Conservation (phyloP, 1,140 invertebrate species). For the Trissolcus basalis region DNA sequence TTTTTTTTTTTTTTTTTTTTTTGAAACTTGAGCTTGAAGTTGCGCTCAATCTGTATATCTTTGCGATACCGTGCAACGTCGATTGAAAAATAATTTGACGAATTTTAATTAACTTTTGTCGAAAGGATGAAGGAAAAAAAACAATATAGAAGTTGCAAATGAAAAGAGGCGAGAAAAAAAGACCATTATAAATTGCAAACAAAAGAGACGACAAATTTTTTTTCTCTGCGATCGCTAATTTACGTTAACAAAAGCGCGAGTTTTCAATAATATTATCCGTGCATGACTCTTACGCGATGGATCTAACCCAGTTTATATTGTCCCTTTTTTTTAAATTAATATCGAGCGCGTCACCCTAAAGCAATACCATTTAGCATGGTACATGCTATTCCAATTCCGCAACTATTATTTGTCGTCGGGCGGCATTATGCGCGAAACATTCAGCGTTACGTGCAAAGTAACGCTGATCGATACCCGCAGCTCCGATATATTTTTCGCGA, state of each 20-base stretch:
- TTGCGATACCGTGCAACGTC: no score
- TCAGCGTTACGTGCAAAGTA: constrained; percentile 33
- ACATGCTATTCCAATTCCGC: constrained; percentile 45
- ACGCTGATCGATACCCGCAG: constrained; percentile 37
- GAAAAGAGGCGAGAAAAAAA: background rate
- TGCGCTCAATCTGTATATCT: no score
- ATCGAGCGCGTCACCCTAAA: constrained; percentile 5
- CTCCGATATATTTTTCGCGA: constrained; percentile 44
- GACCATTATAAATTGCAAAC: background rate
- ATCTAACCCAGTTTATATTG: constrained; percentile 7
- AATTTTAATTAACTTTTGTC: no score
- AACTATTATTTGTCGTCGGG: constrained; percentile 42
- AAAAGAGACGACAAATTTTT: background rate
- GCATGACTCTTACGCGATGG: constrained; percentile 14
- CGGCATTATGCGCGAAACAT: constrained; percentile 48
- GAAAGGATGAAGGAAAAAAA: no score
- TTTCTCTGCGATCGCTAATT: background rate
- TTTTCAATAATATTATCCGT: constrained; percentile 17
- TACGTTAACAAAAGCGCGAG: background rate
- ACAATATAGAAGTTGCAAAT: background rate
- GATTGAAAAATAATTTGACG: no score
- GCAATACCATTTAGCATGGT: constrained; percentile 23
- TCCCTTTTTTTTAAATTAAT: constrained; percentile 27
- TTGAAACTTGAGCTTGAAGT: no score
- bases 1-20: no score